Conservation (phyloP, 2,888 invertebrate genomes). For the Drosophila limbata region DNA sequence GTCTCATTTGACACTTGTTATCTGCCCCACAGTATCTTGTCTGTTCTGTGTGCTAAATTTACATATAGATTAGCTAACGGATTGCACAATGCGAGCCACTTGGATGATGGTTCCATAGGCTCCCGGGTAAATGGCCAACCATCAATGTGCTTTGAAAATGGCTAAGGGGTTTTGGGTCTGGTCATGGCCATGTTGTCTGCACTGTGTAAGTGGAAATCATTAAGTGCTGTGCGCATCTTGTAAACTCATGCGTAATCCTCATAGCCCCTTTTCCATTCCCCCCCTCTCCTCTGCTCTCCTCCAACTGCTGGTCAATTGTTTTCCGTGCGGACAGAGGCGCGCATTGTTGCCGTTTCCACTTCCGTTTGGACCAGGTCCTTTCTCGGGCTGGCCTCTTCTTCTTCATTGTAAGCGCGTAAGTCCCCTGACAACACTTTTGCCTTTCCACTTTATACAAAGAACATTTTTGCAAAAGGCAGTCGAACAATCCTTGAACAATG, state of each 20-base stretch:
- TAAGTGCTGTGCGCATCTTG: constrained; percentile 75
- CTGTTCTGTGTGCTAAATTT: constrained; percentile 58
- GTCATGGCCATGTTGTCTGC: constrained; percentile 61
- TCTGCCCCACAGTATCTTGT: constrained; percentile 42
- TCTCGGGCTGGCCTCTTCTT: constrained; percentile 9
- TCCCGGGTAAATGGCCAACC: constrained; percentile 49
- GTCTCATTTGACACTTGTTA: constrained; percentile 51
- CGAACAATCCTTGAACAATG: constrained; percentile 76
- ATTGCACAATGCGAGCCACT: constrained; percentile 57
- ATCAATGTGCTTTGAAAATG: background rate
- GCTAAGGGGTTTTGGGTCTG: background rate
- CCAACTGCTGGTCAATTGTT: constrained; percentile 66
- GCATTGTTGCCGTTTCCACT: constrained; percentile 75
- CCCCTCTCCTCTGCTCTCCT: background rate
- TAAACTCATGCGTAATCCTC: constrained; percentile 77
- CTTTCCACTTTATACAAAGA: constrained; percentile 61
- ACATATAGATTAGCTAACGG: constrained; percentile 77
- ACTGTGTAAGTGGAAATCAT: constrained; percentile 78
- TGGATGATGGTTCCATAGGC: constrained; percentile 54
- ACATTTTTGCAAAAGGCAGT: constrained; percentile 64
- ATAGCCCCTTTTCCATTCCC: background rate
- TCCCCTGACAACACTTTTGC: constrained; percentile 79
- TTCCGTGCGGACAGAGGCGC: constrained; percentile 45
- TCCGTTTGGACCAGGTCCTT: constrained; percentile 61
- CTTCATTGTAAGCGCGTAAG: constrained; percentile 68